These are phyloP conservation scores for Stichodactyla mertensii DNA, from an alignment of 64 coral and sea anemone genomes.

Conservation along the genomic window DNA sequence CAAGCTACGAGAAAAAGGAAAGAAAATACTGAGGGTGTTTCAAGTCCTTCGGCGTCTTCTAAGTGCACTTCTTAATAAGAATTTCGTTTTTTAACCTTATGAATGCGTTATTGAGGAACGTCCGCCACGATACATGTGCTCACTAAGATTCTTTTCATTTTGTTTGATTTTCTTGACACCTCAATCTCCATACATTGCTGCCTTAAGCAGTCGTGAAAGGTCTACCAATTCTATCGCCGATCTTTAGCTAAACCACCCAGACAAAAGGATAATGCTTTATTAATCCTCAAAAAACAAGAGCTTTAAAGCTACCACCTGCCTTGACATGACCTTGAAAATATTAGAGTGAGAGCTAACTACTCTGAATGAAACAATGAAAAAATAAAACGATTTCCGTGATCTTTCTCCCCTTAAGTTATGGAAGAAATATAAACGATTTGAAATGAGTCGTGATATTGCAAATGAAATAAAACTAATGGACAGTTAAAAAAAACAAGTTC, in stretches of 20 bases:
- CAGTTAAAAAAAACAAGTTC: too few relatives aligned
- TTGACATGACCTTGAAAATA: background rate
- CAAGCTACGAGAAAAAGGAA: background rate
- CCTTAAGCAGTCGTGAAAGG: background rate
- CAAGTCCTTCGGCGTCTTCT: background rate
- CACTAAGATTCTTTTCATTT: background rate
- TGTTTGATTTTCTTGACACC: background rate
- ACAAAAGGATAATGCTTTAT: background rate
- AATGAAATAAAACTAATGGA: too few relatives aligned
- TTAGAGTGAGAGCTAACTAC: background rate
- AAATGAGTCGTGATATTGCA: too few relatives aligned
- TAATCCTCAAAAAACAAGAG: background rate
- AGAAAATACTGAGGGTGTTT: background rate
- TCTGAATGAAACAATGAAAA: background rate
- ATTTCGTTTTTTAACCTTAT: too few relatives aligned
- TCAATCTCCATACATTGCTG: background rate
- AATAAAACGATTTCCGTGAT: too few relatives aligned
- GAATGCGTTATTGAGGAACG: too few relatives aligned
- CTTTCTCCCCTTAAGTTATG: too few relatives aligned
- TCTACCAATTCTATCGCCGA: background rate
- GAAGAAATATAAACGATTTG: too few relatives aligned
- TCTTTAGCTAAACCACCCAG: background rate
- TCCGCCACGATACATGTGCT: background rate
- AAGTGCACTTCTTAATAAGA: too few relatives aligned
- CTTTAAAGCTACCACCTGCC: background rate